Percentiles rank a stretch among this genome's conserved stretches.
phyloP scores from a whole-genome alignment of 2,113 vertebrate species.

The Hyperopisus bebe region DNA sequence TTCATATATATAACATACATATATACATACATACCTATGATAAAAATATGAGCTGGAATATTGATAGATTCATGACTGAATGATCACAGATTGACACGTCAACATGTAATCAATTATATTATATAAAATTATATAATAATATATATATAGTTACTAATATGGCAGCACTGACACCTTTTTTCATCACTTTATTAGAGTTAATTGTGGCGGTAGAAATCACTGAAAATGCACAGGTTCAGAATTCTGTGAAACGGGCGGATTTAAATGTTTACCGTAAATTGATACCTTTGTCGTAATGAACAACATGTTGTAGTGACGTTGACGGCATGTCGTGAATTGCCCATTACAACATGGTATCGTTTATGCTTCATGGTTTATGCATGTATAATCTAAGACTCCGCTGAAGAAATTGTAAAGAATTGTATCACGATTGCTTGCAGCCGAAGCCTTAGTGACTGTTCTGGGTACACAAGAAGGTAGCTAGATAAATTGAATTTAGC shows the following conservation, averaged over 20 bases:
- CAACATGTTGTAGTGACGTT: constrained; percentile 23
- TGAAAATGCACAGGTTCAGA: not conserved
- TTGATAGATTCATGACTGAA: not conserved
- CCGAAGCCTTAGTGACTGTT: not conserved
- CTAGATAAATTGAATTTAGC: not conserved
- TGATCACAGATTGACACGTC: not conserved
- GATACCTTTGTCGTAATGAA: constrained; percentile 17
- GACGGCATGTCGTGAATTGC: not conserved
- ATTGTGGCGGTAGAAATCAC: not conserved
- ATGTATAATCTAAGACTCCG: not conserved
- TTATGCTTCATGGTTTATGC: not conserved
- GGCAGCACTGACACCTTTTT: not conserved
- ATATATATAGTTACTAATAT: not conserved
- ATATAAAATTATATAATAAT: too few species aligned
- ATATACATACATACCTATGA: not conserved
- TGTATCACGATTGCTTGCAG: not conserved
- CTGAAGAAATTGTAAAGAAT: not conserved
- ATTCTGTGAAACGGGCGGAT: not conserved
- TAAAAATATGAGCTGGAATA: not conserved
- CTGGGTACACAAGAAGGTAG: not conserved
- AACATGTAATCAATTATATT: not conserved
- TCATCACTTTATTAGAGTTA: not conserved
- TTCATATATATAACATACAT: too few species aligned
- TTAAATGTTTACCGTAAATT: constrained; percentile 33
- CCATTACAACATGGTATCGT: not conserved